Percentiles rank a stretch among this genome's conserved stretches.
Conservation (phyloP, 2,888 invertebrate genomes). For the Empis stercorea region DNA sequence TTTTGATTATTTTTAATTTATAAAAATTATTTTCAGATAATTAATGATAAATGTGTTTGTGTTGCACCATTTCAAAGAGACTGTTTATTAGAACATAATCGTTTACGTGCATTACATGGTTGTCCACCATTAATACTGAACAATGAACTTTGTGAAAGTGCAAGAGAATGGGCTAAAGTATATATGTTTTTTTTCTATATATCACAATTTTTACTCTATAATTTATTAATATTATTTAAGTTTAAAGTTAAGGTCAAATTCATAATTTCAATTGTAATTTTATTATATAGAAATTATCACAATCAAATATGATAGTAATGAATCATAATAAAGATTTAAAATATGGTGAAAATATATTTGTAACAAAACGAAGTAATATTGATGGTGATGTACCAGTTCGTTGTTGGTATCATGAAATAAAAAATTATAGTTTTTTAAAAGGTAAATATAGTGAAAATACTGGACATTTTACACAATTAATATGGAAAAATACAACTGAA, state of each 20-base stretch:
- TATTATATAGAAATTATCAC: background rate
- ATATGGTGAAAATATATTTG: constrained; percentile 76
- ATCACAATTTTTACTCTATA: no score
- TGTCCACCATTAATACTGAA: constrained; percentile 50
- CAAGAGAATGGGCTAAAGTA: constrained; percentile 55
- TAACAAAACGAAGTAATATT: constrained; percentile 56
- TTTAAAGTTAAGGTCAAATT: no score
- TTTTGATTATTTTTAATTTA: no score
- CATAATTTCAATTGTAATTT: no score
- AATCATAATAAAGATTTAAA: constrained; percentile 64
- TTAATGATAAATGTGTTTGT: no score
- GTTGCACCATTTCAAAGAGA: constrained; percentile 4
- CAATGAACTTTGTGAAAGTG: constrained; percentile 49
- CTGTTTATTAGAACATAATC: constrained; percentile 41
- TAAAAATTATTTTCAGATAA: no score
- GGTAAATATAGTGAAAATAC: constrained; percentile 48
- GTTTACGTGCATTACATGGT: constrained; percentile 51
- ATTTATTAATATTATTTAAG: no score
- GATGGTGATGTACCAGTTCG: constrained; percentile 59
- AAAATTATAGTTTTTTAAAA: constrained; percentile 47
- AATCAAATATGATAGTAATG: constrained; percentile 45
- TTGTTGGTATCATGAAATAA: constrained; percentile 69
- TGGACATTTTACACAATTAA: constrained; percentile 75
- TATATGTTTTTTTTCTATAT: background rate
- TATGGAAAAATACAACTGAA: constrained; percentile 61